Percentiles rank a stretch among this genome's conserved stretches.
Evolutionary conservation across 2,888 invertebrate species (phyloP).

Genomic region (Sycophila texana): DNA sequence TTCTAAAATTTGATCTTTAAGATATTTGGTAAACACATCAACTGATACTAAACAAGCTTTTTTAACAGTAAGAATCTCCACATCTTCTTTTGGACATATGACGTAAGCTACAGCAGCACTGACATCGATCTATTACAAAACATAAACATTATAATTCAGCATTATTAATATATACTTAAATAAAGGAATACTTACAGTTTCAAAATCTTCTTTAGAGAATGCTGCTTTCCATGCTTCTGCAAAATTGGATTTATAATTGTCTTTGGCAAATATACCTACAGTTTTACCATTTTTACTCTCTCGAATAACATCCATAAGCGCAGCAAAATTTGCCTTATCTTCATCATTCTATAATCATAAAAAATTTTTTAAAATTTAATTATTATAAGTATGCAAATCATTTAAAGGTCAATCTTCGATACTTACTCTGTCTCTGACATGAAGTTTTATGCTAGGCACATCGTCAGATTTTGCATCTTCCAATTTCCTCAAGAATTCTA

Average conservation of each 20-base stretch:
- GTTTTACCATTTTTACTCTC: constrained; percentile 92
- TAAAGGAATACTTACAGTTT: constrained; percentile 78
- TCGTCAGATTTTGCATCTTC: constrained; percentile 88
- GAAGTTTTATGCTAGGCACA: constrained; percentile 89
- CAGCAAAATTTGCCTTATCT: constrained; percentile 88
- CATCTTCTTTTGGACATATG: constrained; percentile 96
- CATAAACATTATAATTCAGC: constrained; percentile 17
- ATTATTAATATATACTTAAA: constrained; percentile 16
- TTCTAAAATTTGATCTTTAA: constrained; percentile 98
- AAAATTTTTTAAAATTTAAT: not conserved
- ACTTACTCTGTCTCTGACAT: constrained; percentile 92
- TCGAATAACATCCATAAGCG: constrained; percentile 87
- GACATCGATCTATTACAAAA: constrained; percentile 82
- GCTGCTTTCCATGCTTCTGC: constrained; percentile 92
- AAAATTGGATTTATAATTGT: constrained; percentile 95
- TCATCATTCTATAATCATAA: constrained; percentile 84
- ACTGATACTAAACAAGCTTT: constrained; percentile 95
- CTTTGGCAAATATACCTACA: constrained; percentile 93
- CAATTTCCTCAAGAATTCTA: constrained; percentile 94
- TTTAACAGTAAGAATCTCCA: constrained; percentile 91
- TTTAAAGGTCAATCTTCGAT: not conserved
- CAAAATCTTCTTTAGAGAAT: constrained; percentile 87
- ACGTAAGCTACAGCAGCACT: constrained; percentile 89
- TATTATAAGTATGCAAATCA: not conserved
- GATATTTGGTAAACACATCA: constrained; percentile 96